These are phyloP conservation scores for Gymnocypris eckloni DNA, from an alignment of 2,797 vertebrate genomes.

Conservation along the genomic window DNA sequence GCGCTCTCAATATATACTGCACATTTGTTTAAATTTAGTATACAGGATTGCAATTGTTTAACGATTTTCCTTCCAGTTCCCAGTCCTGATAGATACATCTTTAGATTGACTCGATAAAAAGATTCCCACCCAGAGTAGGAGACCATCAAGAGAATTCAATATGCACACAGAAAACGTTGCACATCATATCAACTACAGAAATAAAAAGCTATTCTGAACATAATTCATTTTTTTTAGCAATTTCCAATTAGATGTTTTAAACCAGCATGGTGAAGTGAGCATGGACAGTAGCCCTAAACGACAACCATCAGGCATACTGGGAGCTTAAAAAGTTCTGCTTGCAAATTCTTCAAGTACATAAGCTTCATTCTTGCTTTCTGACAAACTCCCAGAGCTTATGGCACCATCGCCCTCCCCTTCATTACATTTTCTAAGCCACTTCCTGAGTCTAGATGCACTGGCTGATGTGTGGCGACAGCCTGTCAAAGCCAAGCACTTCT, in stretches of 20 bases:
- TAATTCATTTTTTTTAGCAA: not conserved
- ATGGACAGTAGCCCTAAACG: not conserved
- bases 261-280: not conserved
- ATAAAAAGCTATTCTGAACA: not conserved
- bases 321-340: constrained; percentile 7
- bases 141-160: not conserved
- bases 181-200: too few species aligned
- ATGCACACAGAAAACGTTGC: not conserved
- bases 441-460: constrained; percentile 23
- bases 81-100: not conserved
- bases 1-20: not conserved
- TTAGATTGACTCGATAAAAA: not conserved
- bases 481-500: constrained; percentile 57
- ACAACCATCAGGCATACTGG: not conserved
- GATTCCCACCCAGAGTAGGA: not conserved
- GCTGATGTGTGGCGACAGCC: constrained; percentile 57
- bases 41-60: too few species aligned
- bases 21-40: not conserved
- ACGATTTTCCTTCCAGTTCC: not conserved
- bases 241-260: not conserved
- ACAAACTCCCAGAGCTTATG: constrained; percentile 36
- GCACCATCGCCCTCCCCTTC: constrained; percentile 31
- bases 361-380: constrained; percentile 19
- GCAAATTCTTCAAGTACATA: constrained; percentile 18
- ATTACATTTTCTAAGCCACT: constrained; percentile 49